Percentiles rank a stretch among this genome's conserved stretches.
Conservation (phyloP, 2,888 invertebrate genomes). For the Oeneis ivallda region DNA sequence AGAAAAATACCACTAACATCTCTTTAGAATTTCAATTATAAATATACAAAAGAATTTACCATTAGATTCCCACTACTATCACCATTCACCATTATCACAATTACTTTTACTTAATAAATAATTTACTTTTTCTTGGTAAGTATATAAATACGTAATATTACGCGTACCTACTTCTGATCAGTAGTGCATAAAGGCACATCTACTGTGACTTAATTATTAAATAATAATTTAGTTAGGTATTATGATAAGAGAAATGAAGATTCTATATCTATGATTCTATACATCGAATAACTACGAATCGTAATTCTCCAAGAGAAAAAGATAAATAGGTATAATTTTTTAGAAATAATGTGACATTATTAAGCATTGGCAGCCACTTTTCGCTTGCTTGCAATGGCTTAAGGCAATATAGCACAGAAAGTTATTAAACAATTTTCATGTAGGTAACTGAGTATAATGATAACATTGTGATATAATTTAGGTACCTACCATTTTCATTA, state of each 20-base stretch:
- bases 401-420: neutral
- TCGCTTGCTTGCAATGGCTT: neutral
- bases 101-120: conserved; percentile 23
- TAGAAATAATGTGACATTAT: neutral
- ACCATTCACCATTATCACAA: conserved; percentile 66
- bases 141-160: neutral
- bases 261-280: too few species aligned
- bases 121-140: conserved; percentile 27
- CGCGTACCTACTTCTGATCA: neutral
- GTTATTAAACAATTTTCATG: neutral
- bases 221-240: too few species aligned
- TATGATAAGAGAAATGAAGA: too few species aligned
- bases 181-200: neutral
- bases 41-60: conserved; percentile 47
- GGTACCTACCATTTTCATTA: too few species aligned
- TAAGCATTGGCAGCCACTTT: neutral
- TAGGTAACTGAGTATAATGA: neutral
- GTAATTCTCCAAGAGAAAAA: too few species aligned
- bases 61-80: conserved; percentile 55
- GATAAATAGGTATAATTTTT: neutral
- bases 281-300: too few species aligned
- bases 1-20: conserved; percentile 44
- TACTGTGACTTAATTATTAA: too few species aligned
- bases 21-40: conserved; percentile 46
- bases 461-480: too few species aligned